A percentile compares a stretch with the other conserved stretches of the same genome.
These are phyloP conservation scores for Gobio gobio DNA, from an alignment of 2,113 vertebrate genomes.

Conservation along the genomic window DNA sequence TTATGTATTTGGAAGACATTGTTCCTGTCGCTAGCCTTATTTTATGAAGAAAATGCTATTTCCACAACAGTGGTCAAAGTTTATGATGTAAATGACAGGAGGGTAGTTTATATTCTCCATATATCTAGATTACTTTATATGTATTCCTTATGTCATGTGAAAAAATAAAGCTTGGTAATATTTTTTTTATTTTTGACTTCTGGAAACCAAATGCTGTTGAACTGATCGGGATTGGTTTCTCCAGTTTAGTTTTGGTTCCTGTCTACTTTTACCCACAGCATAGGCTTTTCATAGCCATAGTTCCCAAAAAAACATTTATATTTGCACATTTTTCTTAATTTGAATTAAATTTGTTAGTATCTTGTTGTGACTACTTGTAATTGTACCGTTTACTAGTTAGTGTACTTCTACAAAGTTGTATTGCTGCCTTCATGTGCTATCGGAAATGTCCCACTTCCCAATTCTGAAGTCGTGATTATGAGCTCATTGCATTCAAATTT, in stretches of 20 bases:
- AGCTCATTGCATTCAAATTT: too few relatives aligned
- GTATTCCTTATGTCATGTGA: not conserved
- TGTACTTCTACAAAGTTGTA: not conserved
- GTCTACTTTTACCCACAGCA: not conserved
- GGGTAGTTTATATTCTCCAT: not conserved
- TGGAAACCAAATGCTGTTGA: not conserved
- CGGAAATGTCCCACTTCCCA: too few relatives aligned
- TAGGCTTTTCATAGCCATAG: not conserved
- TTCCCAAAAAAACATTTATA: not conserved
- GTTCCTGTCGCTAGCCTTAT: not conserved
- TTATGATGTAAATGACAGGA: not conserved
- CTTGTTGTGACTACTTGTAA: not conserved
- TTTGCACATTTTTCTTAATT: not conserved
- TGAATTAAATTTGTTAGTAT: not conserved
- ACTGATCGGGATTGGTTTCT: too few relatives aligned
- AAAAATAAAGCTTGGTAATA: not conserved
- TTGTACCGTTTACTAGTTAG: not conserved
- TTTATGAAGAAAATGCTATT: not conserved
- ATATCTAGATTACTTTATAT: not conserved
- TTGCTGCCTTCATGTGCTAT: too few relatives aligned
- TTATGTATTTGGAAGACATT: not conserved
- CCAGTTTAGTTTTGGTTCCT: not conserved
- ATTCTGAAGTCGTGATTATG: too few relatives aligned
- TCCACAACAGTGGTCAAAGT: not conserved
- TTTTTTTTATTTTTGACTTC: not conserved